phyloP scores from a whole-genome alignment of 2,113 vertebrate genomes.

The Ia io region DNA sequence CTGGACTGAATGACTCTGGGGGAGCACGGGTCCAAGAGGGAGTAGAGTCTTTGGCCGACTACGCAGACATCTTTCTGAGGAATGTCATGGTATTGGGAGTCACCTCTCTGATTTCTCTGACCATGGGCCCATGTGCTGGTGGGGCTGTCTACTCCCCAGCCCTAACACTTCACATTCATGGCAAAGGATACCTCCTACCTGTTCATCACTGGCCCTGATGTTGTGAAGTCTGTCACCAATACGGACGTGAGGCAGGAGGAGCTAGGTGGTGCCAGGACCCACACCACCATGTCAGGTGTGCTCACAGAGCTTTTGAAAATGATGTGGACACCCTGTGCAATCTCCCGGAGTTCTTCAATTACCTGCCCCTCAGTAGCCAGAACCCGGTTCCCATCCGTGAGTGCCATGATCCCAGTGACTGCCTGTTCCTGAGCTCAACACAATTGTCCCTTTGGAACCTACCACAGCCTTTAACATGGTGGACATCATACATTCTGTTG shows the following conservation, averaged over 20 bases:
- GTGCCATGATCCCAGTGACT: conserved; percentile 93
- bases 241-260: conserved; percentile 98
- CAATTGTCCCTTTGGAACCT: conserved; percentile 90
- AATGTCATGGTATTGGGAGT: conserved; percentile 95
- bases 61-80: conserved; percentile 76
- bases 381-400: conserved; percentile 89
- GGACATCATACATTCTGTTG: conserved; percentile 92
- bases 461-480: conserved; percentile 98
- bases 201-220: conserved; percentile 98
- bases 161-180: conserved; percentile 99
- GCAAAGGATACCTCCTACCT: conserved; percentile 98
- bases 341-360: conserved; percentile 95
- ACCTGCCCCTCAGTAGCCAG: conserved; percentile 93
- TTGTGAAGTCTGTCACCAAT: conserved; percentile 98
- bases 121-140: conserved; percentile 98
- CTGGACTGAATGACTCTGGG: too few relatives aligned
- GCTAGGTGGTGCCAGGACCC: conserved; percentile 96
- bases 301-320: conserved; percentile 96
- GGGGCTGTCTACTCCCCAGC: conserved; percentile 97
- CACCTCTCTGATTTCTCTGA: conserved; percentile 96
- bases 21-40: too few relatives aligned
- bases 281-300: conserved; percentile 93
- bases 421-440: conserved; percentile 90
- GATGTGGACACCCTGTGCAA: conserved; percentile 94
- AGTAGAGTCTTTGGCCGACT: too few relatives aligned